Conservation (phyloP, 2,888 invertebrate species). For the Pachydiplax longipennis region DNA sequence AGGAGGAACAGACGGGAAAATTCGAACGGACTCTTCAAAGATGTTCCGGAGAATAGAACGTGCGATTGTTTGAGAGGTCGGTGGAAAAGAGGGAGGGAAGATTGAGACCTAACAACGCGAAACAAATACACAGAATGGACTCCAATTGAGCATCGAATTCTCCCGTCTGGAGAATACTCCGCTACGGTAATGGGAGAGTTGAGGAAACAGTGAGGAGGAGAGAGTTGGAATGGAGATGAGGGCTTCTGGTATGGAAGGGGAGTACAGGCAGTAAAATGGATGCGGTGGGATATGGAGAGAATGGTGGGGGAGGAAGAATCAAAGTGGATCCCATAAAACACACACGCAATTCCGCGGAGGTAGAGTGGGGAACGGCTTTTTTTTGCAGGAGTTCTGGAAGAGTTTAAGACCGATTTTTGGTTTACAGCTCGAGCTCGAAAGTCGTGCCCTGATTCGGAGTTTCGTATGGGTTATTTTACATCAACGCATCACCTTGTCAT, state of each 20-base stretch:
- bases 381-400: not conserved
- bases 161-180: not conserved
- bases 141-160: slow-evolving; percentile 41
- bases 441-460: not conserved
- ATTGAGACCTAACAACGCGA: slow-evolving; percentile 15
- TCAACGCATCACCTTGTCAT: not conserved
- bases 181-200: not conserved
- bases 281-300: slow-evolving; percentile 4
- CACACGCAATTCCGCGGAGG: slow-evolving; percentile 13
- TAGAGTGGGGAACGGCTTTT: slow-evolving; percentile 4
- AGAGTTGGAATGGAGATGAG: not conserved
- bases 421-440: not conserved
- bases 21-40: not conserved
- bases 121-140: slow-evolving; percentile 29
- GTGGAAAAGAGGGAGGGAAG: not conserved
- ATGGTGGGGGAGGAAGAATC: slow-evolving; percentile 10
- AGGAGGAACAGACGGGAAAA: not conserved
- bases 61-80: not conserved
- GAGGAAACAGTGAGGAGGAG: not conserved
- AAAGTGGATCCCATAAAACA: not conserved
- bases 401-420: slow-evolving; percentile 11
- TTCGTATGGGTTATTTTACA: not conserved
- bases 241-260: not conserved
- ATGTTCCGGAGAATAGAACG: not conserved
- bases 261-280: not conserved